Base-by-base conservation (phyloP, 2,888 invertebrate species). In the Eupithecia abbreviata region DNA sequence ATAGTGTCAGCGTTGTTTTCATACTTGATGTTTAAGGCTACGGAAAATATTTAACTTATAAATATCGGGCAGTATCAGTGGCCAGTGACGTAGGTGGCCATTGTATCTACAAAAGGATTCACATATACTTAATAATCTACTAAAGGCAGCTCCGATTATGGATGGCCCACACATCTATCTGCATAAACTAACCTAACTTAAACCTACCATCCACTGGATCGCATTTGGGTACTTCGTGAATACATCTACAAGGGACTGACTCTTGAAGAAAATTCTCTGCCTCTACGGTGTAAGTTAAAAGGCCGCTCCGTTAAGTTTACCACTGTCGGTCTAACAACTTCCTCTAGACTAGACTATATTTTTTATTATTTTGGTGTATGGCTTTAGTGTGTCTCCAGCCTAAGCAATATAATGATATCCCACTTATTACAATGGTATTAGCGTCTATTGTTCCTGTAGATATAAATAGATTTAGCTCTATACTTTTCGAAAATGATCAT, bases 51-150 rank as follows among this genome's bases (percentile, higher is more conserved):
- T 75, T 66, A 76, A 72, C 76, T 76, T 76, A 77, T 78, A 82
- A 79, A 82, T 81, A 79, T 81, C 77, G 77, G 76, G 80, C 80
- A 85, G 79, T 78, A 79, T 62, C 77, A 75, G 81, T 85, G 84
- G 86, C 45, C 78, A 73, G 81, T 85, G 84, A 87, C 86, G 85
- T 85, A 79, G 79, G 65, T 72, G 74, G 80, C 78, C 79, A 85
- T 86, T 84, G 83, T 84, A 81, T 74, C 73, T 68, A 78, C 72
- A 81, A 80, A 85, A 77, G 81, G 82, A 66, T 78, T 74, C 77
- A 75, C 75, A 71, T 71, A 77, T 77, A 80, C 81, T 81, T 74
- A 74, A 79, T 79, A 81, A 78, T 79, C 77, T 84, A 71, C 77
- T 82, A 82, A 85, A 80, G 82, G 82, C 78, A 73, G 73, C 51